Base-by-base conservation (phyloP, 2,113 vertebrate genomes). In the Cyrtonyx montezumae region DNA sequence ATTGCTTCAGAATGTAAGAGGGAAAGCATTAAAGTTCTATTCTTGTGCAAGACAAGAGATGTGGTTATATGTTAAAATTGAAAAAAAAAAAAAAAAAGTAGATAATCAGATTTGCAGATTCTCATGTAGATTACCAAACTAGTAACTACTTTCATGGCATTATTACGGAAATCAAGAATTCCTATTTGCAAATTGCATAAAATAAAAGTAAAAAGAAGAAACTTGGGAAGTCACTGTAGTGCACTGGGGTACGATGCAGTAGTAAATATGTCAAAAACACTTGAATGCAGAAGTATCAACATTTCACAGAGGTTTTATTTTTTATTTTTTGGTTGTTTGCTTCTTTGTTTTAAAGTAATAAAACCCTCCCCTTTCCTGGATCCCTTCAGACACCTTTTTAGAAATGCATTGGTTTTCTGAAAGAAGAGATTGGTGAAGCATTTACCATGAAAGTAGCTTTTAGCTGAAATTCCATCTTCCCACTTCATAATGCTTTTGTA, bases 71-170 rank as follows among this genome's bases (percentile, higher is more conserved):
- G 26, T 43, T 68, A 36, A 74, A 74, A 16, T 28, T 74, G 32
- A 66, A 95, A 87, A 79, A 62, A 4, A 40, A 40, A 40, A 40
- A 10, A 76, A 40, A 40, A 40, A 40, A 10, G 71, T 77, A 58
- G 36, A 21, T 56, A 81, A 87, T 80, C 59, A 73, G 19, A 82
- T 92, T 89, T 95, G 13, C 61, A 73, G 74, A 73, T 89, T 80
- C 18, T 63, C 86, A 17, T 28, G 48, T n/a, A 58, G 79, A 85
- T 91, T 84, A 86, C n/a, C 14, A 68, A 58, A 68, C 49, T 62
- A 87, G 43, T 65, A 84, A 69, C 43, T 22, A 9, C 79, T 67
- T 90, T 91, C 51, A 79, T 79, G 84, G 36, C 14, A 23, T 85
- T 94, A 76, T 90, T 78, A 78, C 37, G 61, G 84, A 81, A 23